Evolutionary conservation across 2,797 vertebrate species (phyloP).

Genomic region (Sus cebifrons): DNA sequence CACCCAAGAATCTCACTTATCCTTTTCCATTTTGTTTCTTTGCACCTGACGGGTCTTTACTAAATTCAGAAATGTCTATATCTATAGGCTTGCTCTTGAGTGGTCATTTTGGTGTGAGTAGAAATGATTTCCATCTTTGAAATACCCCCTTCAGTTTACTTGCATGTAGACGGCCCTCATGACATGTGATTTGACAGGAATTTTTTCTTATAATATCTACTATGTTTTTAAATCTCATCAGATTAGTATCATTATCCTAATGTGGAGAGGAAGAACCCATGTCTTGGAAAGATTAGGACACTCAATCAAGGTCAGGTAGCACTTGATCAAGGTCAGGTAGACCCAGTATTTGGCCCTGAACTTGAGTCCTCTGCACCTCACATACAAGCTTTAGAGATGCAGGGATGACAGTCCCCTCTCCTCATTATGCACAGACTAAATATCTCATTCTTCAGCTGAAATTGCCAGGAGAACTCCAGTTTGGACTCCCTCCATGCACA

Average conservation of each 20-base stretch:
- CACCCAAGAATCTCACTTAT: neutral
- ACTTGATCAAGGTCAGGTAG: neutral
- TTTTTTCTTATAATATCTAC: neutral
- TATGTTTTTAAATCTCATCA: neutral
- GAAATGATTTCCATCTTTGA: neutral
- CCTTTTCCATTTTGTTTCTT: neutral
- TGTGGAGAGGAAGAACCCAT: neutral
- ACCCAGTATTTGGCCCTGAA: neutral
- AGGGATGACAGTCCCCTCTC: neutral
- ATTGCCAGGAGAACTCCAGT: neutral
- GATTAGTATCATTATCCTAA: neutral
- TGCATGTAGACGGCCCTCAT: fast-evolving
- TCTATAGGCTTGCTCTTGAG: neutral
- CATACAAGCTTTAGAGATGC: neutral
- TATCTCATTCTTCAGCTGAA: neutral
- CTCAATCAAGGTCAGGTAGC: neutral
- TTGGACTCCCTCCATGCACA: neutral
- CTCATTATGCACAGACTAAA: neutral
- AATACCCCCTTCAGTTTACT: neutral
- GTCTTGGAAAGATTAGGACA: neutral
- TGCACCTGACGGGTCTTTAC: too few relatives aligned
- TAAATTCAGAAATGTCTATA: neutral
- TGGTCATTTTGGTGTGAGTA: neutral
- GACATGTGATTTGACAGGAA: neutral
- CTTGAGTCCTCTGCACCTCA: neutral